These are phyloP conservation scores for Schizotus pectinicornis DNA, from an alignment of 2,888 invertebrate genomes.

Conservation along the genomic window DNA sequence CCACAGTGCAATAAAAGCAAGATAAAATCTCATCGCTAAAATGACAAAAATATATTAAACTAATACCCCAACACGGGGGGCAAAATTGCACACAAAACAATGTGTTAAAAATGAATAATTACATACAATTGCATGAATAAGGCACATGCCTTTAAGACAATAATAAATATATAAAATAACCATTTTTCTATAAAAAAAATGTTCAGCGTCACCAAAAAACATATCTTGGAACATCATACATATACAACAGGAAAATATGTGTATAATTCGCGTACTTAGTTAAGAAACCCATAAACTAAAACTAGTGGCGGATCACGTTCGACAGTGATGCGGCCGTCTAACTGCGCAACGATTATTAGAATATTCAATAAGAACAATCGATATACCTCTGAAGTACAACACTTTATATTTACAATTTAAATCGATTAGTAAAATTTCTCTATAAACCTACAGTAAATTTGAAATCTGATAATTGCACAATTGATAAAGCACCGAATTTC, in stretches of 20 bases:
- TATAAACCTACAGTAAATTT: neutral
- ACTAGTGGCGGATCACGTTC: neutral
- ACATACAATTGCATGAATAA: slow-evolving; percentile 45
- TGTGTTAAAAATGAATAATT: slow-evolving; percentile 42
- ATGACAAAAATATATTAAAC: slow-evolving; percentile 17
- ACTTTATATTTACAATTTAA: too few species aligned
- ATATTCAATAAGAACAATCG: slow-evolving; percentile 9
- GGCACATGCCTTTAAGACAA: slow-evolving; percentile 35
- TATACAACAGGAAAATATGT: slow-evolving; percentile 4
- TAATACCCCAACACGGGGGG: slow-evolving; percentile 35
- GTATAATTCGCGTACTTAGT: neutral
- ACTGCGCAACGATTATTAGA: slow-evolving; percentile 8
- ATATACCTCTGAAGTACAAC: too few species aligned
- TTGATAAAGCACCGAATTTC: slow-evolving; percentile 7
- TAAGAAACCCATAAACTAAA: slow-evolving; percentile 10
- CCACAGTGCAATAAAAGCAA: slow-evolving; percentile 43
- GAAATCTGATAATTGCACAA: slow-evolving; percentile 14
- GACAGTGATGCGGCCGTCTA: neutral
- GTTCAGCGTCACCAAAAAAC: slow-evolving; percentile 32
- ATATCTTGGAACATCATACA: slow-evolving; percentile 31
- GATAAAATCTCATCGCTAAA: slow-evolving; percentile 37
- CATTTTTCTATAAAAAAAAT: slow-evolving; percentile 34
- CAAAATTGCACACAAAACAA: slow-evolving; percentile 45
- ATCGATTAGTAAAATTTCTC: too few species aligned
- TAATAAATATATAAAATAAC: slow-evolving; percentile 38